Conservation (phyloP, 2,888 invertebrate species). For the Lochmaea capreae region DNA sequence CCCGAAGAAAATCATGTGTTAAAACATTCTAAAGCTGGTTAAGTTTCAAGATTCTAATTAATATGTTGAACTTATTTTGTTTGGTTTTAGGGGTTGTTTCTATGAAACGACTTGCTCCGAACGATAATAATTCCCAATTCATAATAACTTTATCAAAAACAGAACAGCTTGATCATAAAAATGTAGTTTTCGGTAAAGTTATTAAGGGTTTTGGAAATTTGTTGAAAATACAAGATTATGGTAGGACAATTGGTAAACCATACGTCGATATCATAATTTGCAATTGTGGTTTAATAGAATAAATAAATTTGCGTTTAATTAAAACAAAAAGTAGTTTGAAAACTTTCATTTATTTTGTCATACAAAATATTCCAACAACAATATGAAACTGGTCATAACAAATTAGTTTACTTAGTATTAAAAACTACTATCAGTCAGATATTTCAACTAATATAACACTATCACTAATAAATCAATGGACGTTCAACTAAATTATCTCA, state of each 20-base stretch:
- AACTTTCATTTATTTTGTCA: no score
- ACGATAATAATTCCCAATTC: constrained; percentile 67
- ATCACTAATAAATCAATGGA: no score
- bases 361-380: no score
- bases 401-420: no score
- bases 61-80: no score
- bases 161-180: constrained; percentile 63
- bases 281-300: constrained; percentile 53
- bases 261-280: constrained; percentile 58
- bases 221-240: constrained; percentile 61
- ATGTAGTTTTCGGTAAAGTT: constrained; percentile 68
- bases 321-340: no score
- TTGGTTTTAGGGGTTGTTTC: constrained; percentile 63
- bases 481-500: neutral
- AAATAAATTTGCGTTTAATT: neutral
- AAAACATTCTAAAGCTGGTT: constrained; percentile 65
- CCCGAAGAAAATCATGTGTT: constrained; percentile 65
- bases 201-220: constrained; percentile 60
- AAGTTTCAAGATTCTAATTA: constrained; percentile 3
- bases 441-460: no score
- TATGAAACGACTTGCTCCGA: constrained; percentile 61
- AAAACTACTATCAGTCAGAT: no score
- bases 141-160: constrained; percentile 66
- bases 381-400: no score
- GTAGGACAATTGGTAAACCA: constrained; percentile 61